These are phyloP conservation scores for Philaethria dido DNA, from an alignment of 2,888 invertebrate species.

Conservation along the genomic window DNA sequence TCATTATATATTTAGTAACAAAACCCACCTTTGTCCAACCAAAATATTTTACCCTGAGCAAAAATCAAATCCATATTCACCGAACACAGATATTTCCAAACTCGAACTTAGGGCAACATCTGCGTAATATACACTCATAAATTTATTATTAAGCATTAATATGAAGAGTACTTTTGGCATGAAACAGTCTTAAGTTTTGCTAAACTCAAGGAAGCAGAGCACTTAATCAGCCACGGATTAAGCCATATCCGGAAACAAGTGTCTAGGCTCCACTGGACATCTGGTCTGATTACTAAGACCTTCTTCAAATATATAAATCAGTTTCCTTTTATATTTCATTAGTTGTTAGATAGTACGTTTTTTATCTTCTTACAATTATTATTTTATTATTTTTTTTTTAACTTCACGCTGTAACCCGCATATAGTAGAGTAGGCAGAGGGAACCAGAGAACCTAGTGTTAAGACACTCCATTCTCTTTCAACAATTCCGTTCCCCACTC, in stretches of 20 bases:
- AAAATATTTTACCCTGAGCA: no score
- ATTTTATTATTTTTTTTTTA: neutral
- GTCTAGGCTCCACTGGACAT: slow-evolving; percentile 47
- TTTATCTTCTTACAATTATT: neutral
- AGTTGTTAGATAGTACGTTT: neutral
- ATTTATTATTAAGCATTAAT: neutral
- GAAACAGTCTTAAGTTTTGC: slow-evolving; percentile 2
- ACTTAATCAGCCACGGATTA: slow-evolving; percentile 56
- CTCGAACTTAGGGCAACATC: neutral
- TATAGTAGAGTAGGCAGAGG: no score
- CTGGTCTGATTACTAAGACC: slow-evolving; percentile 29
- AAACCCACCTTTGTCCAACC: no score
- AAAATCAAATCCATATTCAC: no score
- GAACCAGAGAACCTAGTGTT: no score
- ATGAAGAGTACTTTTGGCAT: neutral
- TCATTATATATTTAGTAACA: no score
- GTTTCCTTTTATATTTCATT: neutral
- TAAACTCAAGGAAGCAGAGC: slow-evolving; percentile 41
- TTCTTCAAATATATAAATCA: slow-evolving; percentile 29
- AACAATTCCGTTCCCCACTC: no score
- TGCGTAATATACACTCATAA: neutral
- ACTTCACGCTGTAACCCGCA: no score
- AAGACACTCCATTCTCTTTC: no score
- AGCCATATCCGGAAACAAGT: slow-evolving; percentile 52
- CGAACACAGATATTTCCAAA: no score